These are phyloP conservation scores for Hermaeophaga mercurialis DNA, from an alignment of 2,888 invertebrate species.

Conservation along the genomic window DNA sequence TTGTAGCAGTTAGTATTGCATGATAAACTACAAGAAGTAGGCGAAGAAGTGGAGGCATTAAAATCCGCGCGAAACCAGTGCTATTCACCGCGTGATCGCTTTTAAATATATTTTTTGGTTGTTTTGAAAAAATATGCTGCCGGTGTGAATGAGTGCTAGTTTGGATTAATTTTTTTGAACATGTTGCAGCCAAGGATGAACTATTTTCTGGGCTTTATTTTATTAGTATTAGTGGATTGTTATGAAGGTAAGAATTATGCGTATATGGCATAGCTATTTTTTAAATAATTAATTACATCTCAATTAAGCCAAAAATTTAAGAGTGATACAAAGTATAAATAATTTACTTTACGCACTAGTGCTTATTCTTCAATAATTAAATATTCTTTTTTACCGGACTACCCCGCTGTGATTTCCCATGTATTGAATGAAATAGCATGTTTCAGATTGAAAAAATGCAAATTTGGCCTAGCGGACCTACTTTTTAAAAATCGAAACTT, in stretches of 20 bases:
- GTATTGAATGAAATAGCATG: too few species aligned
- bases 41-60: slow-evolving; percentile 7
- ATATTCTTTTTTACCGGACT: too few species aligned
- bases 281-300: neutral
- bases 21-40: slow-evolving; percentile 24
- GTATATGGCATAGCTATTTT: neutral
- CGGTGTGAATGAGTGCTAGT: slow-evolving; percentile 23
- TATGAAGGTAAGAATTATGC: slow-evolving; percentile 25
- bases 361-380: too few species aligned
- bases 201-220: slow-evolving; percentile 21
- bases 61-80: slow-evolving; percentile 18
- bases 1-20: slow-evolving; percentile 28
- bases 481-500: too few species aligned
- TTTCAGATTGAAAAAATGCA: too few species aligned
- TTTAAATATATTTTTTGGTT: slow-evolving; percentile 16
- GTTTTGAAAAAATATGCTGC: slow-evolving; percentile 16
- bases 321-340: too few species aligned
- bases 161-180: slow-evolving; percentile 28
- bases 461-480: too few species aligned
- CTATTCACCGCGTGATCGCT: slow-evolving; percentile 2
- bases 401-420: too few species aligned
- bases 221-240: slow-evolving; percentile 31
- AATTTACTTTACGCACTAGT: too few species aligned
- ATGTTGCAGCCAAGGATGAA: slow-evolving; percentile 35
- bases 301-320: too few species aligned